These are phyloP conservation scores for Gobiocypris rarus DNA, from an alignment of 2,113 vertebrate genomes.

Conservation along the genomic window DNA sequence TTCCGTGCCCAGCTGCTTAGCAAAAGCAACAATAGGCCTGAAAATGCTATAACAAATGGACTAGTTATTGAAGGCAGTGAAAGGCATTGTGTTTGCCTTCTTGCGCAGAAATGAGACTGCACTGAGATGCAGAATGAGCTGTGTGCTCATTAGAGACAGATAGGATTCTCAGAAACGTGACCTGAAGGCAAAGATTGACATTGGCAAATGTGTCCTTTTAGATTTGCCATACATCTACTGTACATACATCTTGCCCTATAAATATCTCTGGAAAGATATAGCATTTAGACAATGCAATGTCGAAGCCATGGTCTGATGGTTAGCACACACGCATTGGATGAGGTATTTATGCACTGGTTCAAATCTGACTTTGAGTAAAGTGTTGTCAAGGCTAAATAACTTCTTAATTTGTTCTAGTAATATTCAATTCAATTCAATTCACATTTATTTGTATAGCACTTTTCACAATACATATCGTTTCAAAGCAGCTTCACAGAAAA, in stretches of 20 bases:
- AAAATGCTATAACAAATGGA: slow-evolving; percentile 43
- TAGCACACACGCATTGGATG: too few species aligned
- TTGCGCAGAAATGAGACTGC: not conserved
- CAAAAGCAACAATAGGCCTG: slow-evolving; percentile 44
- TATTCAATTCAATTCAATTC: too few species aligned
- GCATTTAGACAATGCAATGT: too few species aligned
- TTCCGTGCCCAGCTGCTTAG: slow-evolving; percentile 36
- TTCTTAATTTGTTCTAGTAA: not conserved
- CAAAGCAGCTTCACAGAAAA: too few species aligned
- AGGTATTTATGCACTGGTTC: too few species aligned
- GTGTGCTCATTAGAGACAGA: slow-evolving; percentile 3
- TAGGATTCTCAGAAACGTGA: not conserved
- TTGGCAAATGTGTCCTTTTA: not conserved
- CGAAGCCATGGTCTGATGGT: too few species aligned
- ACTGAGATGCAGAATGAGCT: not conserved
- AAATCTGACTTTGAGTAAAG: not conserved
- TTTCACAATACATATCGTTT: too few species aligned
- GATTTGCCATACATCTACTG: not conserved
- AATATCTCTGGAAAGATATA: too few species aligned
- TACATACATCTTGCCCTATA: too few species aligned
- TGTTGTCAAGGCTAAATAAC: not conserved
- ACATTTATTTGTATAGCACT: too few species aligned
- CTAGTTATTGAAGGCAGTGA: slow-evolving; percentile 28
- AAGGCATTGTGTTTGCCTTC: slow-evolving; percentile 26
- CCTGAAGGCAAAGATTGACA: not conserved